phyloP scores from a whole-genome alignment of 2,797 vertebrate genomes.

The Thamnophis elegans region DNA sequence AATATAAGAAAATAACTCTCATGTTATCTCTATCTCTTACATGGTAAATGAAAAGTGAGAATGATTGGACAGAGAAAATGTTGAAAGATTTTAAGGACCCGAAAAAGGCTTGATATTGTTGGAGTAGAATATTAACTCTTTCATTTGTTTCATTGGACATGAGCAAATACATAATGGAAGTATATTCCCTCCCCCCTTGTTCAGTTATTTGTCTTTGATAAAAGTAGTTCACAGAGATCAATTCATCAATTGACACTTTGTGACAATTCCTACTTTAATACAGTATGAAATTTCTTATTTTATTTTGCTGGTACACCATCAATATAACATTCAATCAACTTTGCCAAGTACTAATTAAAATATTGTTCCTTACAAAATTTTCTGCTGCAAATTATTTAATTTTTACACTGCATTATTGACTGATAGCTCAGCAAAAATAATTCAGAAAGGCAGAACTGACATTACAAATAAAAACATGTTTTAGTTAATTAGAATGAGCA shows the following conservation, averaged over 20 bases:
- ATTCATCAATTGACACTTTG: neutral
- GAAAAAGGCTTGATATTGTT: neutral
- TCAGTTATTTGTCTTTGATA: neutral
- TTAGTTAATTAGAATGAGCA: conserved; percentile 27
- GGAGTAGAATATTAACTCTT: neutral
- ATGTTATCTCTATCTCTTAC: neutral
- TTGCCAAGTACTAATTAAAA: neutral
- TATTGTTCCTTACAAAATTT: neutral
- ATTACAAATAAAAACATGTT: conserved; percentile 13
- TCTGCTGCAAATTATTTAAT: neutral
- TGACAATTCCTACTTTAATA: neutral
- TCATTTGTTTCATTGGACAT: neutral
- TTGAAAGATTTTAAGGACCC: neutral
- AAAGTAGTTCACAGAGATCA: neutral
- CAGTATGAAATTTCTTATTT: neutral
- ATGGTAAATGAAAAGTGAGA: neutral
- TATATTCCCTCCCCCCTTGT: neutral
- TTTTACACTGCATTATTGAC: neutral
- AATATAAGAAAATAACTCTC: neutral
- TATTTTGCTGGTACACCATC: neutral
- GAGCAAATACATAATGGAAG: neutral
- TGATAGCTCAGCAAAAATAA: neutral
- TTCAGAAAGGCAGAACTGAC: neutral
- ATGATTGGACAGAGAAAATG: neutral
- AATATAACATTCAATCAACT: neutral